These are phyloP conservation scores for Phalera bucephala DNA, from an alignment of 2,888 invertebrate species.

Conservation along the genomic window DNA sequence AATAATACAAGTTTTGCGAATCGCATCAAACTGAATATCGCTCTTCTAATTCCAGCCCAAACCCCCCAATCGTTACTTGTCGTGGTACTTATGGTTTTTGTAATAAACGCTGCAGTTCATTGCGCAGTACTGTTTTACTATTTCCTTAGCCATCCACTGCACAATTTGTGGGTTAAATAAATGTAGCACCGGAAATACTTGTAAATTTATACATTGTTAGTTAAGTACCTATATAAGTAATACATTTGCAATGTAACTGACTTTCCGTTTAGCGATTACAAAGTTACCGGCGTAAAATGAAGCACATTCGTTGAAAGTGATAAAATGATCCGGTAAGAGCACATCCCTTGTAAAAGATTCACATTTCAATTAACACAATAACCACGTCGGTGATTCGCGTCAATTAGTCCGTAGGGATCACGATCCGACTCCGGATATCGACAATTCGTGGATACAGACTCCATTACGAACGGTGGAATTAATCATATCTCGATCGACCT, in stretches of 20 bases:
- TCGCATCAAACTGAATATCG: too few species aligned
- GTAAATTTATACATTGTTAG: too few species aligned
- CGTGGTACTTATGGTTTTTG: slow-evolving; percentile 40
- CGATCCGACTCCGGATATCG: slow-evolving; percentile 29
- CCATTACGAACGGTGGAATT: slow-evolving; percentile 40
- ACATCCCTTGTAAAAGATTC: slow-evolving; percentile 31
- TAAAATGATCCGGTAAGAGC: slow-evolving; percentile 13
- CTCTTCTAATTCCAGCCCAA: too few species aligned
- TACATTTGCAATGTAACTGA: too few species aligned
- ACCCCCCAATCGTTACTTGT: slow-evolving; percentile 53
- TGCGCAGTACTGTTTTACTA: slow-evolving; percentile 32
- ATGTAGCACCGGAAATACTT: slow-evolving; percentile 6
- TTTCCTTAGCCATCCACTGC: slow-evolving; percentile 29
- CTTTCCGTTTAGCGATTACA: too few species aligned
- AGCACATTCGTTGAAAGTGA: slow-evolving; percentile 1
- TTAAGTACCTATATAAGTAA: too few species aligned
- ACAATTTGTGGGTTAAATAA: slow-evolving; percentile 27
- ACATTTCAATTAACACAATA: slow-evolving; percentile 29
- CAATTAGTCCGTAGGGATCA: slow-evolving; percentile 35
- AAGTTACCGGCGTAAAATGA: not conserved
- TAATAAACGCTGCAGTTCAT: slow-evolving; percentile 27
- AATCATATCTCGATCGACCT: slow-evolving; percentile 31
- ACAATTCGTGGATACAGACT: slow-evolving; percentile 38
- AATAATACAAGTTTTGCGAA: too few species aligned
- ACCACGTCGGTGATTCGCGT: slow-evolving; percentile 18